These are phyloP conservation scores for Eulemur macaco DNA, from an alignment of 2,113 vertebrate species.

Conservation along the genomic window DNA sequence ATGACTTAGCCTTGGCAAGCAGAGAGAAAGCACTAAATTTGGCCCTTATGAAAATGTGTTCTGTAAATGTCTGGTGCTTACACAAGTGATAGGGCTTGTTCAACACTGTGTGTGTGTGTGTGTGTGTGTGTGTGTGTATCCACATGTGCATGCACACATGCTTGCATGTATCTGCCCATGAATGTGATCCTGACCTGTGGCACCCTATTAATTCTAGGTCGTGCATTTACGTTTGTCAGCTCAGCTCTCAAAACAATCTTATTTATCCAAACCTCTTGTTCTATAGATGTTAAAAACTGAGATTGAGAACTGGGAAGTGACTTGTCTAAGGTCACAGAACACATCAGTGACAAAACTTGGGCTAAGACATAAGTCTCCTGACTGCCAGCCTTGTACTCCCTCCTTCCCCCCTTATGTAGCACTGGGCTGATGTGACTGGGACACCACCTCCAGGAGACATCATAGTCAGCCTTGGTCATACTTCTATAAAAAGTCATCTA, in stretches of 20 bases:
- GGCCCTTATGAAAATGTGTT: conserved; percentile 57
- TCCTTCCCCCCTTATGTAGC: not conserved
- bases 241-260: not conserved
- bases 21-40: conserved; percentile 59
- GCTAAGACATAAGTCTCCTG: not conserved
- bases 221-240: not conserved
- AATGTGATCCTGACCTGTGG: not conserved
- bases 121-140: not conserved
- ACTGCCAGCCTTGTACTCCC: not conserved
- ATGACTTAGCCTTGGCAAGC: conserved; percentile 55
- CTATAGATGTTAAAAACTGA: not conserved
- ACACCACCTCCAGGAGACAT: not conserved
- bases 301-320: not conserved
- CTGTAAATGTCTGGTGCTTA: conserved; percentile 55
- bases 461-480: not conserved
- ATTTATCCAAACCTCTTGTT: not conserved
- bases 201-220: conserved; percentile 13
- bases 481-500: not conserved
- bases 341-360: not conserved
- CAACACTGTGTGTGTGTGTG: not conserved
- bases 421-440: not conserved
- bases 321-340: not conserved
- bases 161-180: not conserved
- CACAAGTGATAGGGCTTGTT: conserved; percentile 55
- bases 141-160: not conserved